A percentile compares a stretch with the other conserved stretches of the same genome.
Conservation (phyloP, 1,140 invertebrate genomes). For the Sipha flava region DNA sequence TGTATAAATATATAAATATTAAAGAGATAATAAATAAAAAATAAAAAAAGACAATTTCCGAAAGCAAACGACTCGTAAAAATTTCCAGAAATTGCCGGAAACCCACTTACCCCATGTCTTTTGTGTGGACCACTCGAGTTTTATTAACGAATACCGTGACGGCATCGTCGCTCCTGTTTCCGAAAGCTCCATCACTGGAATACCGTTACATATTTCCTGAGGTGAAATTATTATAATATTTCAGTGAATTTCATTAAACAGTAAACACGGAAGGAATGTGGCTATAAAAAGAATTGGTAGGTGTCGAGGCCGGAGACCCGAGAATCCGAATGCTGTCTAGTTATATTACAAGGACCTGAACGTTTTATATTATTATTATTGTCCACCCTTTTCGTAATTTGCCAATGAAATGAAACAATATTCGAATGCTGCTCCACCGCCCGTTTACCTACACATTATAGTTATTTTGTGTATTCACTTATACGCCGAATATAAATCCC, state of each 20-base stretch:
- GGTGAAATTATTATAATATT: not conserved
- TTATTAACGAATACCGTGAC: conserved; percentile 1
- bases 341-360: not conserved
- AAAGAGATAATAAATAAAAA: not conserved
- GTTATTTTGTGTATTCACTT: not conserved
- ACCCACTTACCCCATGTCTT: not conserved
- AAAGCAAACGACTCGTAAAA: not conserved
- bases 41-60: not conserved
- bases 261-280: too few species aligned
- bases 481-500: not conserved
- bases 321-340: not conserved
- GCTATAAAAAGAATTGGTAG: not conserved
- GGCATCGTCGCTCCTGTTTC: too few species aligned
- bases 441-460: not conserved
- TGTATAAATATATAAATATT: too few species aligned
- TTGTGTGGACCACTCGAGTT: not conserved
- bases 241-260: not conserved
- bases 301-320: too few species aligned
- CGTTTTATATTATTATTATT: not conserved
- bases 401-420: not conserved
- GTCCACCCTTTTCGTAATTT: not conserved
- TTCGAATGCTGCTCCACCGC: not conserved
- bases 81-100: not conserved
- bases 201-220: not conserved
- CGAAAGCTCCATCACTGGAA: too few species aligned